Percentiles rank a stretch among this genome's conserved stretches.
Evolutionary conservation across 2,888 invertebrate genomes (phyloP).

Genomic region (Pseudanteris insignis): DNA sequence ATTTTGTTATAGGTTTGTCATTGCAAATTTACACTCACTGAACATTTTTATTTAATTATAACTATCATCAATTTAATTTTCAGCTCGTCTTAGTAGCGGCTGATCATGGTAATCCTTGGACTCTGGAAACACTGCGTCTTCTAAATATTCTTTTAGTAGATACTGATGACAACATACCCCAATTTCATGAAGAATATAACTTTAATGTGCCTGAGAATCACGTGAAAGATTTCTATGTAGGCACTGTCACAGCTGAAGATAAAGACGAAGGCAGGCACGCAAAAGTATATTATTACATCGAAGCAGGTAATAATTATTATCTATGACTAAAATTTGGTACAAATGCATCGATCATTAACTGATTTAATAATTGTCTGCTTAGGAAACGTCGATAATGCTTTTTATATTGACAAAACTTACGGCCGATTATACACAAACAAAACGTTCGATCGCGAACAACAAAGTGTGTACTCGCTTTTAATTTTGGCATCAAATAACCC

Average conservation of each 20-base stretch:
- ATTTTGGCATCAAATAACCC: constrained; percentile 87
- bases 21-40: not conserved
- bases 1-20: constrained; percentile 3
- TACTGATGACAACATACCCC: constrained; percentile 83
- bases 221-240: constrained; percentile 66
- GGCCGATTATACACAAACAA: constrained; percentile 83
- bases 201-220: constrained; percentile 79
- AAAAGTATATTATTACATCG: constrained; percentile 83
- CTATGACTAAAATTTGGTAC: not conserved
- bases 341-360: no score
- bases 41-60: constrained; percentile 13
- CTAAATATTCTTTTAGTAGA: constrained; percentile 81
- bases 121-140: constrained; percentile 80
- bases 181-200: constrained; percentile 76
- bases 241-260: constrained; percentile 78
- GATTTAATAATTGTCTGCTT: no score
- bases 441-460: constrained; percentile 83
- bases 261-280: constrained; percentile 84
- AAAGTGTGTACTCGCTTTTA: constrained; percentile 78
- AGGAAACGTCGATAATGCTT: constrained; percentile 81
- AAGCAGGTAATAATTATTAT: constrained; percentile 64
- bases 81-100: constrained; percentile 83
- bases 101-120: constrained; percentile 83
- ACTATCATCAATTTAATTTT: no score
- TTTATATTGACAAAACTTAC: constrained; percentile 81